A percentile compares a stretch with the other conserved stretches of the same genome.
phyloP scores from a whole-genome alignment of 1,140 invertebrate species.

The Babylonia areolata region DNA sequence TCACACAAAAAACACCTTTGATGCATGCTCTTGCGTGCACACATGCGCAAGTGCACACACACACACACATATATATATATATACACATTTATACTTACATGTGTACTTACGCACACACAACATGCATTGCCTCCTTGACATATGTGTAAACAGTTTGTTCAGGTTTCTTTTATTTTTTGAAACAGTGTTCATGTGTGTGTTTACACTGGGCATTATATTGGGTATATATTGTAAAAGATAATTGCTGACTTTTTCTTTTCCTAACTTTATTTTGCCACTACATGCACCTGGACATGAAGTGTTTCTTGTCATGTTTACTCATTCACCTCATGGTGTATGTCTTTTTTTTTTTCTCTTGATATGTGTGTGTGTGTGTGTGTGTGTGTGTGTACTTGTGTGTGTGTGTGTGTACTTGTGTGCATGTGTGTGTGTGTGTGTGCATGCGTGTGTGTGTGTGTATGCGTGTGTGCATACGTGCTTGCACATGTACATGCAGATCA shows the following conservation, averaged over 20 bases:
- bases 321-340: not conserved
- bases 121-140: not conserved
- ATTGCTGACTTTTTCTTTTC: not conserved
- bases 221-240: not conserved
- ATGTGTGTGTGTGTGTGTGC: constrained; percentile 19
- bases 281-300: not conserved
- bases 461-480: not conserved
- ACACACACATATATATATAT: not conserved
- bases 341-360: too few species aligned
- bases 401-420: constrained; percentile 10
- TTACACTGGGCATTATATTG: not conserved
- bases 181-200: not conserved
- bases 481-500: too few species aligned
- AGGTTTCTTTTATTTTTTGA: not conserved
- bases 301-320: not conserved
- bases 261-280: not conserved
- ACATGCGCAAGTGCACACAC: too few species aligned
- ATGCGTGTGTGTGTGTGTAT: not conserved
- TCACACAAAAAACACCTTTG: not conserved
- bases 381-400: not conserved
- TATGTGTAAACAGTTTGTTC: not conserved
- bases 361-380: not conserved
- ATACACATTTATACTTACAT: too few species aligned
- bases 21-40: too few species aligned
- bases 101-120: too few species aligned